These are phyloP conservation scores for Macrophya alboannulata DNA, from an alignment of 2,888 invertebrate species.

Conservation along the genomic window DNA sequence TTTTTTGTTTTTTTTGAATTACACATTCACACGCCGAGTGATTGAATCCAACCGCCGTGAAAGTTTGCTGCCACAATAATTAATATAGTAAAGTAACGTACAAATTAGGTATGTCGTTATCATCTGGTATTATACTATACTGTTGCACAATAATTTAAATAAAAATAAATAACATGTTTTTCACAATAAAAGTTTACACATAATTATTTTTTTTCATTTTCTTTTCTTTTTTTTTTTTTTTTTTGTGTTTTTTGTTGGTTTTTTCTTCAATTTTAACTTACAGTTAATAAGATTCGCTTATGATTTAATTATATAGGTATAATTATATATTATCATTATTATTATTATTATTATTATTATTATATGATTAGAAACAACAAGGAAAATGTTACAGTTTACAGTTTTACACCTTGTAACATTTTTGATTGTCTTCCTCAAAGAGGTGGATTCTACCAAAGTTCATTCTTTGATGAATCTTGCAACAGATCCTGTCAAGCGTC, in stretches of 20 bases:
- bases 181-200: slow-evolving; percentile 57
- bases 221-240: too few species aligned
- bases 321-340: slow-evolving; percentile 63
- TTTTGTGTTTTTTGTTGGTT: too few species aligned
- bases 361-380: slow-evolving; percentile 77
- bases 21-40: neutral
- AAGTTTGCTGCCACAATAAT: slow-evolving; percentile 36
- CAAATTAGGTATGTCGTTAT: neutral
- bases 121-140: neutral
- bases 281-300: slow-evolving; percentile 62
- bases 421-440: slow-evolving; percentile 80
- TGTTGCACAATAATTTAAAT: slow-evolving; percentile 56
- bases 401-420: slow-evolving; percentile 72
- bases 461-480: slow-evolving; percentile 50
- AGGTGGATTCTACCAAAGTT: slow-evolving; percentile 65
- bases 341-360: slow-evolving; percentile 67
- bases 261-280: slow-evolving; percentile 50
- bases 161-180: slow-evolving; percentile 54
- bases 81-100: slow-evolving; percentile 3
- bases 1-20: too few species aligned
- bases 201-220: neutral
- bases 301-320: slow-evolving; percentile 60
- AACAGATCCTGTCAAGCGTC: slow-evolving; percentile 3
- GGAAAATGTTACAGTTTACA: slow-evolving; percentile 76
- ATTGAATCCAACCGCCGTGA: slow-evolving; percentile 44